Base-by-base conservation (phyloP, 1,140 invertebrate species). In the Nixonia krombeini region DNA sequence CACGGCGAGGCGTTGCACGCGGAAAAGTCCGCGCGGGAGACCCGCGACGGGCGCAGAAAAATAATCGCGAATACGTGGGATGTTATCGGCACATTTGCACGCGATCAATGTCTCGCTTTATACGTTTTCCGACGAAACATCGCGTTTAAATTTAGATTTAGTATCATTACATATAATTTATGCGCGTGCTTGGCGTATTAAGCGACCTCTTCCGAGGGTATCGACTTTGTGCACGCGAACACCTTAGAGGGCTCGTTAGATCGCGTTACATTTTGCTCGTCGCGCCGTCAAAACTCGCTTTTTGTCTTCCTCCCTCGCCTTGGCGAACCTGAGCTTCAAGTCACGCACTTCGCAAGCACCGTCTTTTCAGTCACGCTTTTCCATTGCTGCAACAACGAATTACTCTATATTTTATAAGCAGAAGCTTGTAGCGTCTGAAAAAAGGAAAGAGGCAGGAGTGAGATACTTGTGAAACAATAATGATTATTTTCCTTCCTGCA, bases 91-190 rank as follows among this genome's bases (percentile, higher is more conserved):
- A 73, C 70, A 73, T 76, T 74, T 66, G 67, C 76, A 75, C 70
- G 68, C 73, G 72, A 75, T 79, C 74, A 79, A 68, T 73, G 74
- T 79, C 74, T 67, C 50, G 66, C 73, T 78, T 78, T 74, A 76
- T 78, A 46, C 45, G 52, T 66, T 59, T 53, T 52, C 44, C 56
- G 52, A 70, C 63, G 63, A 73, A 73, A 70, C 67, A 67, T 67
- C 56, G 57, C 63, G 56, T 67, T 73, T 70, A 73, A 66, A 64
- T 65, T 62, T 68, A 68, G 72, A 68, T 70, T 73, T 66, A 69
- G 52, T 64, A 28, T 69, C 68, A 66, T 73, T 74, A 74, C 31
- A 45, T 45, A 70, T 73, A 70, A 73, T 64, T 57, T 67, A 62
- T 64, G 46, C 45, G 59, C 58, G 63, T 68, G 56, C 50, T 67